Base-by-base conservation (phyloP, 2,888 invertebrate species). In the Oligia latruncula region DNA sequence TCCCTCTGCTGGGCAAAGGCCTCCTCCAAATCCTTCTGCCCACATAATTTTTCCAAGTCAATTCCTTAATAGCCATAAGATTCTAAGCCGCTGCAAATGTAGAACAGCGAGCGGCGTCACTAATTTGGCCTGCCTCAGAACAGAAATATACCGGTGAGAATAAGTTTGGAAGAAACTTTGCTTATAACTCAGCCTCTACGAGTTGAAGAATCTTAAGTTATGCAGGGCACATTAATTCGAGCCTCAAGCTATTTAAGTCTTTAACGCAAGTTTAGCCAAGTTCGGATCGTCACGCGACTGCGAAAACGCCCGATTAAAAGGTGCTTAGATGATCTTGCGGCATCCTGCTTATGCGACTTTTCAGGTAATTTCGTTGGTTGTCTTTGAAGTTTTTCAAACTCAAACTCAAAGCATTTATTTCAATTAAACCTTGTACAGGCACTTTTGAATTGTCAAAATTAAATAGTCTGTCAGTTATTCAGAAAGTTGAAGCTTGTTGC, bases 151-250 rank as follows among this genome's bases (percentile, higher is more conserved):
- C 64, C 35, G 20, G 8, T 17, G 65, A 46, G 66, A 67, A n/a
- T 77, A 55, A 71, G 35, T 83, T 83, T 23, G 0, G 5, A 46
- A 60, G n/a, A 71, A 86, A 78, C 71, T 87, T 83, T 49, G 46
- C 43, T 55, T 46, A 58, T 68, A 74, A 74, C 35, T 87, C 35
- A 68, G 17, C 11, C n/a, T 60, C 40, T 67, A 23, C 23, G 29
- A 35, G n/a, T 55, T 40, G 17, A 58, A 71, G 73, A 55, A 66
- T 66, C 46, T 74, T 78, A 73, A 67, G 65, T 75, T 78, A 78
- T 75, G 60, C 68, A 70, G 58, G 13, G 15, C 43, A 40, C 43
- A 58, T 74, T 66, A 64, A 66, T 78, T 78, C 46, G 23, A 46
- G 29, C 58, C 62, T 20, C 58, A 64, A 66, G 65, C 72, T 84